Evolutionary conservation across 2,113 vertebrate species (phyloP).

Genomic region (Epinephelus cyanopodus): DNA sequence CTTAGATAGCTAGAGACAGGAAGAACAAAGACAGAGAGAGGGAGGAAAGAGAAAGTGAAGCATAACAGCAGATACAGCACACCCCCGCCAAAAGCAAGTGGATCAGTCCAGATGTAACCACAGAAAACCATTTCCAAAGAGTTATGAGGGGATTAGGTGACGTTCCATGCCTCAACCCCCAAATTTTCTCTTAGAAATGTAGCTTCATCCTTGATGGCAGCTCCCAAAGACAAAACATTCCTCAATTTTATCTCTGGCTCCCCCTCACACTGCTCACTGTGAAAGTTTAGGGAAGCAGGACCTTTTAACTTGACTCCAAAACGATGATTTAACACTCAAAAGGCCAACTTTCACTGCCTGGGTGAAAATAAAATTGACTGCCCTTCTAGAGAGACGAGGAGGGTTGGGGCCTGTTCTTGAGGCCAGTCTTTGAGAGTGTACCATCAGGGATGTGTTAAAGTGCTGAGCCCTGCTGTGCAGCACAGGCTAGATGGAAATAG

Average conservation of each 20-base stretch:
- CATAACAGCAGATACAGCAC: slow-evolving; percentile 74
- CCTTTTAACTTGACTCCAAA: slow-evolving; percentile 23
- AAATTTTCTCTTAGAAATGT: slow-evolving; percentile 55
- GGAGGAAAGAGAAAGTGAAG: slow-evolving; percentile 76
- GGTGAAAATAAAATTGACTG: background rate
- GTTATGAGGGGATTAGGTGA: slow-evolving; percentile 44
- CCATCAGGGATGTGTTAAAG: slow-evolving; percentile 69
- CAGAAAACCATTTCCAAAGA: slow-evolving; percentile 59
- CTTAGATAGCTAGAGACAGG: slow-evolving; percentile 92
- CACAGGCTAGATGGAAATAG: slow-evolving; percentile 34
- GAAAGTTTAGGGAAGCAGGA: background rate
- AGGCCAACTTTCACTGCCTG: slow-evolving; percentile 15
- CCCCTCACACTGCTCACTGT: background rate
- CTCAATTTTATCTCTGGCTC: slow-evolving; percentile 5
- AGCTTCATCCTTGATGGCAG: slow-evolving; percentile 63
- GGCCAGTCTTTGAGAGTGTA: slow-evolving; percentile 65
- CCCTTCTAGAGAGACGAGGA: slow-evolving; percentile 4
- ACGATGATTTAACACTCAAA: slow-evolving; percentile 3
- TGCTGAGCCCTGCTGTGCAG: slow-evolving; percentile 54
- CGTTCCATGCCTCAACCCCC: slow-evolving; percentile 41
- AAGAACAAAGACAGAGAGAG: slow-evolving; percentile 65
- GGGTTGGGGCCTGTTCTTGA: background rate
- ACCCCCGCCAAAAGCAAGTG: slow-evolving; percentile 66
- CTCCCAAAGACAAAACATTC: slow-evolving; percentile 60
- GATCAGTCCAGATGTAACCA: slow-evolving; percentile 62